These are phyloP conservation scores for human DNA, from an alignment of 2,113 vertebrate genomes.

Conservation along the genomic window GRCh38 chr3:9187501-9188000, in stretches of 20 bases:
- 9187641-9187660: background rate
- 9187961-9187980: background rate
- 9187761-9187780: background rate
- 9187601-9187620: rapidly evolving
- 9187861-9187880: background rate
- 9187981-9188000: background rate
- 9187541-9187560: background rate
- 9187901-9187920: background rate
- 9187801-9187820: background rate
- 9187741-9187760: background rate
- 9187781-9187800: background rate
- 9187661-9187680: background rate
- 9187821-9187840: background rate
- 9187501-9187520: background rate
- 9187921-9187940: background rate
- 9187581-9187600: background rate
- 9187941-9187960: background rate
- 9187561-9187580: background rate
- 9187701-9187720: background rate
- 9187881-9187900: background rate
- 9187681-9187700: background rate
- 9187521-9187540: background rate
- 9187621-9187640: background rate
- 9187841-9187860: background rate
- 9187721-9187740: background rate